Percentiles rank a stretch among this genome's conserved stretches.
Evolutionary conservation across 2,797 vertebrate species (phyloP).

Genomic region (Ispidina lecontei): DNA sequence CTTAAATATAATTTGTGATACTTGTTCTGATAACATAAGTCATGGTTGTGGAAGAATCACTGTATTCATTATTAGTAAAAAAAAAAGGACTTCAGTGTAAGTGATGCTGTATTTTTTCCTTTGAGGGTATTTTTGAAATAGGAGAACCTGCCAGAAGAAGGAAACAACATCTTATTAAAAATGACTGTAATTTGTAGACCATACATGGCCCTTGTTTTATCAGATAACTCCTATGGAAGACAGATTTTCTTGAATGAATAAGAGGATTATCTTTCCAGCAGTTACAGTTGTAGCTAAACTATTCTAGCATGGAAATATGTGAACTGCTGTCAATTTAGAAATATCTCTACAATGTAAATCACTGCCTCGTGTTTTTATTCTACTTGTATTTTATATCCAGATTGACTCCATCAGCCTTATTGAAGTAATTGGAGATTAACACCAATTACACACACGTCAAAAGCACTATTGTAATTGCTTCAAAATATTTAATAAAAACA

Average conservation of each 20-base stretch:
- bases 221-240: background rate
- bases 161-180: background rate
- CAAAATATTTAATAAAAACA: background rate
- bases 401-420: background rate
- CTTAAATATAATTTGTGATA: background rate
- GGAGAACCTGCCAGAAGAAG: accelerated
- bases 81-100: background rate
- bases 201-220: background rate
- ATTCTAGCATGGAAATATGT: background rate
- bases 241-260: background rate
- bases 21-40: background rate
- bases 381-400: background rate
- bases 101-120: background rate
- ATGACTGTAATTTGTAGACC: background rate
- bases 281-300: background rate
- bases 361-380: background rate
- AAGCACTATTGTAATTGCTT: background rate
- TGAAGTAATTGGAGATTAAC: background rate
- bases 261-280: background rate
- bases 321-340: background rate
- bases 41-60: background rate
- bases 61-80: background rate
- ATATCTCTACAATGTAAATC: background rate
- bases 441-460: background rate
- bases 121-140: background rate